Base-by-base conservation (phyloP, 2,797 vertebrate genomes). In the Heliangelus exortis region DNA sequence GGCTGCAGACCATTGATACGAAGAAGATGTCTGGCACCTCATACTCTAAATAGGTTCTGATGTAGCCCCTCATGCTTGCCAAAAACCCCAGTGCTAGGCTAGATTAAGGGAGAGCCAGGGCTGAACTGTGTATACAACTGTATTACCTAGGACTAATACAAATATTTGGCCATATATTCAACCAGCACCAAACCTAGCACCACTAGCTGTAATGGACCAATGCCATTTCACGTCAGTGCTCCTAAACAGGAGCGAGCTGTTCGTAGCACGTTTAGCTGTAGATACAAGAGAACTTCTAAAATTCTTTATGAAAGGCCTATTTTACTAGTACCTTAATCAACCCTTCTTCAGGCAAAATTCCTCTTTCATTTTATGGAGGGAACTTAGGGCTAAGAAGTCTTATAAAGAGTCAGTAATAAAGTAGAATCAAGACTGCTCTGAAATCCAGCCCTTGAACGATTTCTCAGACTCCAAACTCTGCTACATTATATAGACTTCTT, bases 11-110 rank as follows among this genome's bases (percentile, higher is more conserved):
- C 87, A 80, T 82, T 87, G 84, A 93, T 83, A 80, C 0, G 3
- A 80, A 69, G 89, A 87, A 1, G 16, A 89, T 59, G 62, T 84
- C 93, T 96, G 92, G 88, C 92, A 89, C 74, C n/a, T 93, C 43
- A 3, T 36, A 48, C 59, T 95, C 93, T 77, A 94, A 95, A 92
- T 51, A 95, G 71, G 73, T 21, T 63, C 80, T 82, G 62, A 95
- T 93, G 80, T 74, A 88, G 71, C 86, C 77, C 55, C 41, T 92
- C 69, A 72, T 62, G 34, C 50, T 79, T 93, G 89, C 83, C 85
- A 96, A 91, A 90, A 53, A 79, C 55, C 67, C 82, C 75, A 90
- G 74, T 1, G 2, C 63, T 26, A 59, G 26, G 59, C 59, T 89
- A 66, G 79, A 90, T 62, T 62, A 91, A 85, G 75, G 12, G 68